Conservation (phyloP, 2,888 invertebrate genomes). For the Chaitophorus viminalis region DNA sequence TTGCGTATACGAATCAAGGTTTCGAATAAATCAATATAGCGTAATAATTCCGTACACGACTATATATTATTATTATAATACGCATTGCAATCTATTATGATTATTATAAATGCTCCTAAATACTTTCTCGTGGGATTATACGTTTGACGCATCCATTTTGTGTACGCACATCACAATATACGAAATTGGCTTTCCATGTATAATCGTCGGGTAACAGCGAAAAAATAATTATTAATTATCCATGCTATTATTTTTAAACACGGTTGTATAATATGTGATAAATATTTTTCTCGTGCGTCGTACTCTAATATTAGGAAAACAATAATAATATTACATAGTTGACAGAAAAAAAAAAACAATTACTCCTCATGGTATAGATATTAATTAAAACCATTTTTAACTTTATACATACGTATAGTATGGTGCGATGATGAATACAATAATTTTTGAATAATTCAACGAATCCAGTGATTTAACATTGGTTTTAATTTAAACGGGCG, state of each 20-base stretch:
- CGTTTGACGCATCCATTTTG: neutral
- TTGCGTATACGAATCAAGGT: conserved; percentile 27
- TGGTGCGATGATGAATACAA: neutral
- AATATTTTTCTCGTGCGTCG: neutral
- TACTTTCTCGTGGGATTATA: neutral
- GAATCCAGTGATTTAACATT: neutral
- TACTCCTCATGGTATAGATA: neutral
- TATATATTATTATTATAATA: neutral
- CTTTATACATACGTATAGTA: too few species aligned
- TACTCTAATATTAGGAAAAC: too few species aligned
- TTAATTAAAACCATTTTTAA: neutral
- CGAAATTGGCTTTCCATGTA: neutral
- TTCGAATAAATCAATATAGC: conserved; percentile 11
- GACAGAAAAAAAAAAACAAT: neutral
- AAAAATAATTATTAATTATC: neutral
- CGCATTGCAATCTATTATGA: neutral
- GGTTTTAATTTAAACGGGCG: conserved; percentile 2
- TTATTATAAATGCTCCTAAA: neutral
- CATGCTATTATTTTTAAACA: neutral
- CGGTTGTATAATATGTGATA: neutral
- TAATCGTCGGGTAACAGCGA: neutral
- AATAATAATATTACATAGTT: neutral
- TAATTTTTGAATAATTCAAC: neutral
- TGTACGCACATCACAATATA: neutral
- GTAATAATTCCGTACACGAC: neutral